phyloP scores from a whole-genome alignment of 1,140 invertebrate genomes.

The Aphis gossypii region DNA sequence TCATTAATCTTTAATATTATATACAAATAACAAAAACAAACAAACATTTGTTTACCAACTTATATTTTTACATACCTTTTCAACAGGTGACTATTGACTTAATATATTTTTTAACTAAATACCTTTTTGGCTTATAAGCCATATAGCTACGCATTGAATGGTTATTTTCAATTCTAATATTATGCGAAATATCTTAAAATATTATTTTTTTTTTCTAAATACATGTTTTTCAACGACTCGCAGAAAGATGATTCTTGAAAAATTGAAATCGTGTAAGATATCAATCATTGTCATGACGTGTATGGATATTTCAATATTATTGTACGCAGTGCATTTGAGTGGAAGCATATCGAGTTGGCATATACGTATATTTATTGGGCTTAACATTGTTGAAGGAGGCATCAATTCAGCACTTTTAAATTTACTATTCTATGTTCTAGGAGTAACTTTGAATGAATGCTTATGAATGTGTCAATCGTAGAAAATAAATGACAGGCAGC shows the following conservation, averaged over 20 bases:
- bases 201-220: neutral
- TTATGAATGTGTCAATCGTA: neutral
- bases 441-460: neutral
- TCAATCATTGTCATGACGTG: neutral
- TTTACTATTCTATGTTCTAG: neutral
- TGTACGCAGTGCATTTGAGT: neutral
- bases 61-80: too few species aligned
- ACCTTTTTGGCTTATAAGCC: too few species aligned
- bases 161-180: neutral
- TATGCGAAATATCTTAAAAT: neutral
- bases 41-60: too few species aligned
- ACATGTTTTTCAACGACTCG: neutral
- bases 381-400: neutral
- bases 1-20: too few species aligned
- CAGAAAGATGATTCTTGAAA: neutral
- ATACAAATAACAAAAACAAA: too few species aligned
- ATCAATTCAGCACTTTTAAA: neutral
- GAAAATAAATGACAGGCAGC: neutral
- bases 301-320: slow-evolving; percentile 1
- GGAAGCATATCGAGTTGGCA: neutral
- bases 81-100: too few species aligned
- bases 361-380: neutral
- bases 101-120: neutral
- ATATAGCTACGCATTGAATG: too few species aligned
- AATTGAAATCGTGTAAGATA: neutral